phyloP scores from a whole-genome alignment of 2,113 vertebrate species.

The Calidris pygmaea region DNA sequence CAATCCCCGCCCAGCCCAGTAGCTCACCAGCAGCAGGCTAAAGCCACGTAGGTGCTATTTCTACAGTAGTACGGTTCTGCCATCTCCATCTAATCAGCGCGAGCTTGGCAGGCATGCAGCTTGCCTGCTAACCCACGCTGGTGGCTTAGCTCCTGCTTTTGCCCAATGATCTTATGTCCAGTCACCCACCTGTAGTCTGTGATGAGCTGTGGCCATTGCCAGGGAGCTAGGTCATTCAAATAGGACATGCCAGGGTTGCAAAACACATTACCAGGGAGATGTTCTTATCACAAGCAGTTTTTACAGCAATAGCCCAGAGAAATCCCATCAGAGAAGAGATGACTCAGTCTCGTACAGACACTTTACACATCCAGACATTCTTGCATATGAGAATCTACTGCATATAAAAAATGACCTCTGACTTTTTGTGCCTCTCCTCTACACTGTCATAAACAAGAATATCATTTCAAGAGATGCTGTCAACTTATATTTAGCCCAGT shows the following conservation, averaged over 20 bases:
- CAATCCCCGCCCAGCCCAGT: background rate
- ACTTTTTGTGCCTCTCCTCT: constrained; percentile 69
- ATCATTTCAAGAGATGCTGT: constrained; percentile 62
- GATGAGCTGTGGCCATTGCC: background rate
- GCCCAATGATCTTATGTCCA: fast-evolving
- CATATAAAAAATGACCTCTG: constrained; percentile 61
- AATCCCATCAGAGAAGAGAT: constrained; percentile 23
- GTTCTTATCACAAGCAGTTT: constrained; percentile 47
- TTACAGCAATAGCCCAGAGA: constrained; percentile 47
- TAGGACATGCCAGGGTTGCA: background rate
- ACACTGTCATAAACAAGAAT: constrained; percentile 67
- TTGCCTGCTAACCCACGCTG: background rate
- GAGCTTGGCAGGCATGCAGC: fast-evolving
- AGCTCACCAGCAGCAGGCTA: background rate
- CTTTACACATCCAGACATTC: constrained; percentile 62
- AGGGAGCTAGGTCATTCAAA: background rate
- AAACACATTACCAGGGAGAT: background rate
- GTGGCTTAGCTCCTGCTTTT: background rate
- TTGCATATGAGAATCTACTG: constrained; percentile 42
- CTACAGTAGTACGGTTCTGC: background rate
- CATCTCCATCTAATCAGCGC: fast-evolving
- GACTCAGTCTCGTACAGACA: constrained; percentile 36
- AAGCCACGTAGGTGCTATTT: background rate
- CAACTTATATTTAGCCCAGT: constrained; percentile 57
- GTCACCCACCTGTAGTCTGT: background rate